These are phyloP conservation scores for Psylliodes chrysocephalus DNA, from an alignment of 2,888 invertebrate genomes.

Conservation along the genomic window DNA sequence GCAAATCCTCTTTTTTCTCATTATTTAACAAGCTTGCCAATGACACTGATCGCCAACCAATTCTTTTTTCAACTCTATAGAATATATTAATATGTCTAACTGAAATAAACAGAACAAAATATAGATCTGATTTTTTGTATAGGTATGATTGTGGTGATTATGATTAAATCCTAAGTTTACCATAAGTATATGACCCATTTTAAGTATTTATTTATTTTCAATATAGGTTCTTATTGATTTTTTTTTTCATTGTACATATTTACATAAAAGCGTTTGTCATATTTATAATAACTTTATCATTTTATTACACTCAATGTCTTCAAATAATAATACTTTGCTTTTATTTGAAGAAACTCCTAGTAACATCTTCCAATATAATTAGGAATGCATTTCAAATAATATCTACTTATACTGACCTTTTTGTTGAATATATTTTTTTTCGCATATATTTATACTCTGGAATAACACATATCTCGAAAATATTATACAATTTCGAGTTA, in stretches of 20 bases:
- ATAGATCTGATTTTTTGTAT: not conserved
- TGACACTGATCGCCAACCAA: slow-evolving; percentile 35
- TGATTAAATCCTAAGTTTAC: no score
- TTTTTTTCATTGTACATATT: no score
- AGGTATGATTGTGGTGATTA: not conserved
- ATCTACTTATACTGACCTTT: slow-evolving; percentile 15
- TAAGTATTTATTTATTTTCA: no score
- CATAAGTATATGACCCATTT: no score
- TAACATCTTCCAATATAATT: no score
- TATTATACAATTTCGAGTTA: slow-evolving; percentile 48
- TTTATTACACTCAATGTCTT: no score
- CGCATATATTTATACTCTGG: slow-evolving; percentile 40
- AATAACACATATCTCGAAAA: slow-evolving; percentile 50
- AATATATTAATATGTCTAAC: slow-evolving; percentile 36
- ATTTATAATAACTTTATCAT: no score
- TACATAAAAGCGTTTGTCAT: no score
- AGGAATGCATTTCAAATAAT: not conserved
- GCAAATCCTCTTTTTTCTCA: slow-evolving; percentile 16
- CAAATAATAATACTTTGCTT: no score
- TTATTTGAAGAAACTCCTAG: no score
- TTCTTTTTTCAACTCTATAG: slow-evolving; percentile 34
- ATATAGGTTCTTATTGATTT: no score
- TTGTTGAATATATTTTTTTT: slow-evolving; percentile 34
- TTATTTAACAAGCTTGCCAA: slow-evolving; percentile 39
- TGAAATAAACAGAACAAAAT: slow-evolving; percentile 6